Conservation (phyloP, 2,888 invertebrate species). For the Theristus sp. region DNA sequence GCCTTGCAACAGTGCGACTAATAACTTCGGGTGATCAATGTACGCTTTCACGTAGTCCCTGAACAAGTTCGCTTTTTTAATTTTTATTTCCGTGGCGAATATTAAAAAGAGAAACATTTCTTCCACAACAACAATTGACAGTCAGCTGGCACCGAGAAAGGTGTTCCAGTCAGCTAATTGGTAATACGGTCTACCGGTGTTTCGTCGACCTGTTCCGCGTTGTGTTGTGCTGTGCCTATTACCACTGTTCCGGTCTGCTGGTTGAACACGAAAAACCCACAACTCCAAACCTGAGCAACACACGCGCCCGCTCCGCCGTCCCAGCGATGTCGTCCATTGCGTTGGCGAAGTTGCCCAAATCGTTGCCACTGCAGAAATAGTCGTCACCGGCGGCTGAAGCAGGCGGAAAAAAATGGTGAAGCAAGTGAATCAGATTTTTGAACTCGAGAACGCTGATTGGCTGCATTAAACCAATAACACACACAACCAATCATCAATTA, state of each 20-base stretch:
- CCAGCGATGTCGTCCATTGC: constrained; percentile 22
- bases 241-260: too few species aligned
- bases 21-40: constrained; percentile 66
- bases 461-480: too few species aligned
- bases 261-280: too few species aligned
- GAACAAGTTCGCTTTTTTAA: too few species aligned
- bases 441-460: too few species aligned
- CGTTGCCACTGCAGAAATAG: constrained; percentile 69
- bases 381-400: constrained; percentile 44
- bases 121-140: constrained; percentile 12
- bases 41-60: constrained; percentile 52
- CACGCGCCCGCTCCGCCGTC: constrained; percentile 27
- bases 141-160: too few species aligned
- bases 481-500: too few species aligned
- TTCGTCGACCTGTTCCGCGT: background rate
- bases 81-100: too few species aligned
- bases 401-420: background rate
- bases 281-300: constrained; percentile 22
- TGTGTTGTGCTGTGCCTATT: background rate
- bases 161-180: too few species aligned
- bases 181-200: too few species aligned
- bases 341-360: constrained; percentile 40
- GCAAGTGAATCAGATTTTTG: too few species aligned
- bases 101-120: too few species aligned
- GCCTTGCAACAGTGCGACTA: constrained; percentile 75